Percentiles rank a stretch among this genome's conserved stretches.
Conservation (phyloP, 2,113 vertebrate genomes). For the Azemiops feae region DNA sequence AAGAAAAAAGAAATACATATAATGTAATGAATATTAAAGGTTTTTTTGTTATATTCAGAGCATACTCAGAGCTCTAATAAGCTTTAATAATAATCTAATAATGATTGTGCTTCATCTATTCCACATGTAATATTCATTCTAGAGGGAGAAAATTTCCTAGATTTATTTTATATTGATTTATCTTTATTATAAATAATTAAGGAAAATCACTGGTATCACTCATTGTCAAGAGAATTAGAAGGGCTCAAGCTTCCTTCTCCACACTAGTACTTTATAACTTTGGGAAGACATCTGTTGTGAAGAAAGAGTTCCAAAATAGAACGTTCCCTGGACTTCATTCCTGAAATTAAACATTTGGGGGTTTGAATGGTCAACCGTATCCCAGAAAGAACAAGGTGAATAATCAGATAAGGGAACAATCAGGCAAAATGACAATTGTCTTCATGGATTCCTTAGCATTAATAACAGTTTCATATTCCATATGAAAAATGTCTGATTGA, state of each 20-base stretch:
- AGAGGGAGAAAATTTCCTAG: not conserved
- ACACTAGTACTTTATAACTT: not conserved
- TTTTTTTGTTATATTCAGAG: not conserved
- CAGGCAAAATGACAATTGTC: not conserved
- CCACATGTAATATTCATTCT: not conserved
- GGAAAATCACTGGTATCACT: not conserved
- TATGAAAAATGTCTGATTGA: not conserved
- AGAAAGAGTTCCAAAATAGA: not conserved
- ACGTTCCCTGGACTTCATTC: not conserved
- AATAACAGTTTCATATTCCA: not conserved
- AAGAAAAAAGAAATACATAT: not conserved
- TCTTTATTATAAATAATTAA: not conserved
- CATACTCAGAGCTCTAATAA: not conserved
- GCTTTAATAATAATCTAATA: not conserved
- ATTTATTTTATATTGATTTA: not conserved
- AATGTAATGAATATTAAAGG: not conserved
- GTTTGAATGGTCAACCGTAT: not conserved
- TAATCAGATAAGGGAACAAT: not conserved
- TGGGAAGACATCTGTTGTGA: not conserved
- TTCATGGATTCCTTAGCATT: not conserved
- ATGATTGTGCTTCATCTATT: not conserved
- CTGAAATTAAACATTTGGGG: not conserved
- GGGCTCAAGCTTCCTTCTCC: not conserved
- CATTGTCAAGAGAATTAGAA: not conserved
- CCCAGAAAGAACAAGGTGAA: not conserved